Base-by-base conservation (phyloP, 2,113 vertebrate genomes). In the Pseudorectes ferrugineus region DNA sequence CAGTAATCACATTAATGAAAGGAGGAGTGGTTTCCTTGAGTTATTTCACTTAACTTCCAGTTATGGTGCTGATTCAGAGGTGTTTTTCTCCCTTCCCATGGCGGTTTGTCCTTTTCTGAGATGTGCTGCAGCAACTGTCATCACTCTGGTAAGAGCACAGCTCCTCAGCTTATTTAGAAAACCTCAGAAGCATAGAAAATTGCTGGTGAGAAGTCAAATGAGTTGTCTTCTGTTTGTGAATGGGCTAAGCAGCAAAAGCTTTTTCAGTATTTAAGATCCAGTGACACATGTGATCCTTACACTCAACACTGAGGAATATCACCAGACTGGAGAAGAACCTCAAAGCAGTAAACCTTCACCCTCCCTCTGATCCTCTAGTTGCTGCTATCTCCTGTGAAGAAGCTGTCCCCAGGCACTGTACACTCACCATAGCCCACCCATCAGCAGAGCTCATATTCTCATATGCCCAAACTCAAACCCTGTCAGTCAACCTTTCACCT, bases 161-260 rank as follows among this genome's bases (percentile, higher is more conserved):
- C 35, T 91, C 87, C 61, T 36, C 28, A 77, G 73, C 24, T 89
- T 81, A 43, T 46, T 76, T 85, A 40, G 46, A 51, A 89, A 77
- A 43, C 40, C 89, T 89, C 36, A 75, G 70, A 81, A 85, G 22
- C 68, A 51, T 17, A n/a, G 61, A 51, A 94, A 63, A 91, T 71
- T 85, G 68, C 66, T 94, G 70, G 48, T 91, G 87, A 65, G 61
- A 89, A 93, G 48, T 81, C 43, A 71, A 75, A 59, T 85, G 70
- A 95, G n/a, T 91, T 91, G 67, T 85, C 73, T 89, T 71, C 78
- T 89, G 36, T 67, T 87, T 89, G 61, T 63, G 70, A 91, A 91
- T 71, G 77, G 77, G 70, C 36, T 85, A 62, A 93, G 77, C 45
- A 59, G 65, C 19, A 74, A 71, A 87, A 87, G n/a, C 9, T 67